phyloP scores from a whole-genome alignment of 2,888 invertebrate species.

The Aspidiotus rigidus region DNA sequence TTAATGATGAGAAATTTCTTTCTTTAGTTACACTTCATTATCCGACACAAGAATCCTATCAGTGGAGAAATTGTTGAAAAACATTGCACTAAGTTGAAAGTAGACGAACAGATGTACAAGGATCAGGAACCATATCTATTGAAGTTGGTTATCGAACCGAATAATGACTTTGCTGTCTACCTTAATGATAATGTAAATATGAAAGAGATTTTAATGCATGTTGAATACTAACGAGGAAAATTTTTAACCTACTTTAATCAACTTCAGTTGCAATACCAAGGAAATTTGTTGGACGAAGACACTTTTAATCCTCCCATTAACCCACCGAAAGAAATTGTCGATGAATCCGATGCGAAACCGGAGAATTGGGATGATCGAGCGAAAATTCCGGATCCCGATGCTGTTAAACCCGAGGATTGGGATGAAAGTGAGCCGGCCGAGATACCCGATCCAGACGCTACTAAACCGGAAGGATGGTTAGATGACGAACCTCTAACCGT shows the following conservation, averaged over 20 bases:
- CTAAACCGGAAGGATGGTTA: slow-evolving; percentile 83
- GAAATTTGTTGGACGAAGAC: slow-evolving; percentile 80
- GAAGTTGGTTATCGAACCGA: slow-evolving; percentile 65
- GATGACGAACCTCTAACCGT: slow-evolving; percentile 80
- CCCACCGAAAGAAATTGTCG: slow-evolving; percentile 81
- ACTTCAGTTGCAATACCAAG: slow-evolving; percentile 49
- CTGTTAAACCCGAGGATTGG: slow-evolving; percentile 92
- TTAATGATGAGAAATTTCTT: slow-evolving; percentile 31
- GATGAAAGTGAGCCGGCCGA: slow-evolving; percentile 87
- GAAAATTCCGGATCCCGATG: slow-evolving; percentile 80
- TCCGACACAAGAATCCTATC: slow-evolving; percentile 86
- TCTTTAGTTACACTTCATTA: slow-evolving; percentile 67
- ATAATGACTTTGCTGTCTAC: slow-evolving; percentile 68
- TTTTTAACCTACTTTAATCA: slow-evolving; percentile 1
- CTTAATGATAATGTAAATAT: slow-evolving; percentile 61
- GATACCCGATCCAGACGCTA: slow-evolving; percentile 73
- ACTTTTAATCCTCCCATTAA: slow-evolving; percentile 72
- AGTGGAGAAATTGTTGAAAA: slow-evolving; percentile 88
- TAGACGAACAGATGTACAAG: slow-evolving; percentile 55
- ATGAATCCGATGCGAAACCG: slow-evolving; percentile 53
- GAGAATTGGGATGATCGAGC: slow-evolving; percentile 94
- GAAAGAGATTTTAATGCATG: background rate
- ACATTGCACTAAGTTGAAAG: slow-evolving; percentile 84
- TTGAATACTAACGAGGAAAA: background rate
- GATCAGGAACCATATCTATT: slow-evolving; percentile 89